A percentile compares a stretch with the other conserved stretches of the same genome.
These are phyloP conservation scores for Apteryx mantelli DNA, from an alignment of 2,113 vertebrate species.

Conservation along the genomic window DNA sequence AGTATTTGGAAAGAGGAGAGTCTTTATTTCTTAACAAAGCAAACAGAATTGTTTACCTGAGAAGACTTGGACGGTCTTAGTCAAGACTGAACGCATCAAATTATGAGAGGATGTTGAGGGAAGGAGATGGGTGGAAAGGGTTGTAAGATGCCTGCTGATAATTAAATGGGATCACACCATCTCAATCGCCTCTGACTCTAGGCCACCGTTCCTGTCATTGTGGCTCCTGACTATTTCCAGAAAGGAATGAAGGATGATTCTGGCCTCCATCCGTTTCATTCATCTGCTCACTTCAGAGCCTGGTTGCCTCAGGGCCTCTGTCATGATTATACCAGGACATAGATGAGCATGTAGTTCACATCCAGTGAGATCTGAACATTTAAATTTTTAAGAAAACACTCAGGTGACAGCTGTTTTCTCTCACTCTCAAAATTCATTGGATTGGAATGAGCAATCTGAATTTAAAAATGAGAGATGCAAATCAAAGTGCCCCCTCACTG, in stretches of 20 bases:
- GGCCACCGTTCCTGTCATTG: neutral
- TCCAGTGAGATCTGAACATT: neutral
- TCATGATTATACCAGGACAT: neutral
- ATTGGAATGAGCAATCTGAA: neutral
- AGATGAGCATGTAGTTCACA: neutral
- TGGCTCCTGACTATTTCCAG: neutral
- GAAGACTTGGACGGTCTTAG: constrained; percentile 28
- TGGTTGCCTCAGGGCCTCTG: neutral
- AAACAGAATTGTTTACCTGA: constrained; percentile 41
- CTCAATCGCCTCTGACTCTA: neutral
- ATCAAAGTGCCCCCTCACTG: neutral
- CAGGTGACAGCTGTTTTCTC: neutral
- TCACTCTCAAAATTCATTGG: neutral
- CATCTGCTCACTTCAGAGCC: neutral
- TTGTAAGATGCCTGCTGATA: neutral
- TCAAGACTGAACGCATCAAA: constrained; percentile 13
- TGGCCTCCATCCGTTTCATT: neutral
- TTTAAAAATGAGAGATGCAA: neutral
- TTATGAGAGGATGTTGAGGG: neutral
- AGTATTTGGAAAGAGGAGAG: neutral
- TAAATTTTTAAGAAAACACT: neutral
- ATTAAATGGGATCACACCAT: neutral
- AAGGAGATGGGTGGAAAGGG: neutral
- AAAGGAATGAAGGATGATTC: neutral
- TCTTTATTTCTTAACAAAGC: constrained; percentile 10